These are phyloP conservation scores for Ictidomys tridecemlineatus DNA, from an alignment of 2,113 vertebrate genomes.

Conservation along the genomic window DNA sequence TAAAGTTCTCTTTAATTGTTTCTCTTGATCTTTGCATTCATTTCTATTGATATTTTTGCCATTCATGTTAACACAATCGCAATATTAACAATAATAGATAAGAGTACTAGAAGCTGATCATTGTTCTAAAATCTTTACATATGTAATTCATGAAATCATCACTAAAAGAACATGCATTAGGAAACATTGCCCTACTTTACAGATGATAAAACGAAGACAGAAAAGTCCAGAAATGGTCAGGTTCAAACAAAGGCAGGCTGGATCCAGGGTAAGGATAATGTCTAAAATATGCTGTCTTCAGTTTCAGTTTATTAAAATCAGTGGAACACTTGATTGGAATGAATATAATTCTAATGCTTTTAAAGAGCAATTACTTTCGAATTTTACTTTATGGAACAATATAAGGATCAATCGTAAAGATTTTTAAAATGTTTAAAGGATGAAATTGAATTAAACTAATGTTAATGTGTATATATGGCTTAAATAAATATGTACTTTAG, in stretches of 20 bases:
- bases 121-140: neutral
- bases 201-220: neutral
- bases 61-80: neutral
- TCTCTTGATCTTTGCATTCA: neutral
- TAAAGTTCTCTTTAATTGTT: neutral
- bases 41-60: neutral
- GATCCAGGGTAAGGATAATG: neutral
- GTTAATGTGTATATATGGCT: constrained; percentile 35
- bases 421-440: neutral
- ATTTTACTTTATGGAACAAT: neutral
- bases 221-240: neutral
- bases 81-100: neutral
- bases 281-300: neutral
- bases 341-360: neutral
- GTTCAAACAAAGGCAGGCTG: neutral
- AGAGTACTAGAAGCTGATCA: neutral
- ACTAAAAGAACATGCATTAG: neutral
- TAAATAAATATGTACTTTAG: constrained; percentile 60
- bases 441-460: constrained; percentile 22
- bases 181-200: neutral
- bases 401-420: neutral
- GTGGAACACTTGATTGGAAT: neutral
- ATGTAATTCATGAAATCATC: constrained; percentile 23
- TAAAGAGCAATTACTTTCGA: neutral
- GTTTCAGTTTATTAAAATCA: neutral